Evolutionary conservation across 2,113 vertebrate genomes (phyloP).

Genomic region (Ceyx cyanopectus): DNA sequence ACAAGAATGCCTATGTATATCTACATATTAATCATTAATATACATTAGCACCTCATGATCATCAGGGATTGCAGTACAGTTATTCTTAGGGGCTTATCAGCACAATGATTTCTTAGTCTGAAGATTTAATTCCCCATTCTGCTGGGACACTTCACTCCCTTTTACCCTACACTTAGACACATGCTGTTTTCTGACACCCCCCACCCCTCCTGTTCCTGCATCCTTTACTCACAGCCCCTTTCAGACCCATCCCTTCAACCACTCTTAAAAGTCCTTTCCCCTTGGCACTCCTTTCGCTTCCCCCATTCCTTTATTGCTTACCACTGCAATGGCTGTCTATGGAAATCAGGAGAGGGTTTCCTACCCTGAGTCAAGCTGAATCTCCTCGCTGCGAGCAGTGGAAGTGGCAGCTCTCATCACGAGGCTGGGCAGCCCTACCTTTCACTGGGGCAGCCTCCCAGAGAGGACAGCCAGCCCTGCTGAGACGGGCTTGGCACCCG

Average conservation of each 20-base stretch:
- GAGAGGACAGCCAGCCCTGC: not conserved
- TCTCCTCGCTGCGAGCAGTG: not conserved
- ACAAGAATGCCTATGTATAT: not conserved
- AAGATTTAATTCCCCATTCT: not conserved
- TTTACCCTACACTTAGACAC: not conserved
- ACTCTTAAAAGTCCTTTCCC: not conserved
- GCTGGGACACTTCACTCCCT: not conserved
- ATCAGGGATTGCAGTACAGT: not conserved
- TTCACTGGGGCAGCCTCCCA: not conserved
- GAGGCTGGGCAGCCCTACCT: not conserved
- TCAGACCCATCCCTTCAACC: not conserved
- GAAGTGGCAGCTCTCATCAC: constrained; percentile 1
- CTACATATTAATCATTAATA: not conserved
- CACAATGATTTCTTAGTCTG: not conserved
- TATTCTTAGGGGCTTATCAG: not conserved
- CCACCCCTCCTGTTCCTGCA: not conserved
- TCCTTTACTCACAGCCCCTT: not conserved
- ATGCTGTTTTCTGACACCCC: not conserved
- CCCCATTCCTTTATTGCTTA: not conserved
- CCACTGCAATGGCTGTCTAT: not conserved
- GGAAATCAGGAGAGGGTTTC: not conserved
- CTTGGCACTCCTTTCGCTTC: not conserved
- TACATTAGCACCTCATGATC: not conserved
- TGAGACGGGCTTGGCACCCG: not conserved
- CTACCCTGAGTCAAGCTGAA: constrained; percentile 8